phyloP scores from a whole-genome alignment of 2,113 vertebrate species.

The Thryonomys swinderianus region DNA sequence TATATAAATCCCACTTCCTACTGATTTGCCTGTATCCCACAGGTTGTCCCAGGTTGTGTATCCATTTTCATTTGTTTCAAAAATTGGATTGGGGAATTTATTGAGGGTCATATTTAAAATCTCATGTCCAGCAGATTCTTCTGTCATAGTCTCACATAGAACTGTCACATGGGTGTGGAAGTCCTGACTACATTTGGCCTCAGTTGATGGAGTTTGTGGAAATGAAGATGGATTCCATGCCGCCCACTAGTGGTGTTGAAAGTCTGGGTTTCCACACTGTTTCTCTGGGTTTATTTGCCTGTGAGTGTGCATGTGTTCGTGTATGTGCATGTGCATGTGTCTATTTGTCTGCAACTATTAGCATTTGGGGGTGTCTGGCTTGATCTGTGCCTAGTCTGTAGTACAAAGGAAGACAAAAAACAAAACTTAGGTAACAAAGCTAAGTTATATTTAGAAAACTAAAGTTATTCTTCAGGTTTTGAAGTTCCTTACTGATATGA shows the following conservation, averaged over 20 bases:
- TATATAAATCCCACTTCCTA: background rate
- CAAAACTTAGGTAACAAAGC: background rate
- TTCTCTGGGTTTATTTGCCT: background rate
- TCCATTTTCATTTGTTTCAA: background rate
- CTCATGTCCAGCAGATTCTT: background rate
- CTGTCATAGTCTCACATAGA: background rate
- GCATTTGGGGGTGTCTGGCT: background rate
- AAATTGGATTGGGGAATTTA: background rate
- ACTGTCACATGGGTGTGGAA: background rate
- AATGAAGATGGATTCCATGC: background rate
- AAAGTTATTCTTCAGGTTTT: background rate
- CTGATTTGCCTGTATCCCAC: background rate
- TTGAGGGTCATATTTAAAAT: background rate
- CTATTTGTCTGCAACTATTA: background rate
- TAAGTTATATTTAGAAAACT: too few species aligned
- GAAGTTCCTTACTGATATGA: fast-evolving
- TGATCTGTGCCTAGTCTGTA: too few species aligned
- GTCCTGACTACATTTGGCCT: fast-evolving
- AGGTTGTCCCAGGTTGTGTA: background rate
- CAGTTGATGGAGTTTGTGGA: too few species aligned
- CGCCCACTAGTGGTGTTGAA: fast-evolving
- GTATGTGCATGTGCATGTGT: background rate
- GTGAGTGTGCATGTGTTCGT: background rate
- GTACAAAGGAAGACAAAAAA: background rate
- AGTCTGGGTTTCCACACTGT: background rate